phyloP scores from a whole-genome alignment of 2,113 vertebrate species.

The Indri indri region DNA sequence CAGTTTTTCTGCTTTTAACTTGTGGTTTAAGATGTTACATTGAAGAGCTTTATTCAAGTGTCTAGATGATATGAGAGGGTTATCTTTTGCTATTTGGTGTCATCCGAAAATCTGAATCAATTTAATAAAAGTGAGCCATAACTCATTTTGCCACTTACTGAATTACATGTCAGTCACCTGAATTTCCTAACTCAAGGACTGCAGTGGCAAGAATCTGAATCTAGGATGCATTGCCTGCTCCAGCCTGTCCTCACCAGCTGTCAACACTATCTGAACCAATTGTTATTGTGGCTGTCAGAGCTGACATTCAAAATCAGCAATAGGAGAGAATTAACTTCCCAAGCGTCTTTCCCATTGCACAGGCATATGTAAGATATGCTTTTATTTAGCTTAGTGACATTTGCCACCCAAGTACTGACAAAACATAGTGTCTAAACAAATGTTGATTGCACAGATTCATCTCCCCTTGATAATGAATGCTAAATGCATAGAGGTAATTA shows the following conservation, averaged over 20 bases:
- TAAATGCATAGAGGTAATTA: conserved; percentile 67
- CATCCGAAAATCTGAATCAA: conserved; percentile 54
- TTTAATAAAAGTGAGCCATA: conserved; percentile 50
- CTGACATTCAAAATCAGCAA: conserved; percentile 73
- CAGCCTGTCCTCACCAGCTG: conserved; percentile 72
- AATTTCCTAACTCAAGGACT: conserved; percentile 51
- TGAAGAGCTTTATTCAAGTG: conserved; percentile 60
- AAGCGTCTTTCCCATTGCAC: conserved; percentile 55
- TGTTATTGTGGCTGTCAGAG: conserved; percentile 74
- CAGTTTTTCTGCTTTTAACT: neutral
- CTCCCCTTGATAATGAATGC: conserved; percentile 62
- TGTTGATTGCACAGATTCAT: conserved; percentile 67
- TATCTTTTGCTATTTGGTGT: conserved; percentile 61
- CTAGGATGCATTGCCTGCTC: conserved; percentile 49
- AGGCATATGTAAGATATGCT: conserved; percentile 50
- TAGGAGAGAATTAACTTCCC: conserved; percentile 73
- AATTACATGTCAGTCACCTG: conserved; percentile 55
- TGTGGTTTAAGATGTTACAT: neutral
- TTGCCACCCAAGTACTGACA: conserved; percentile 61
- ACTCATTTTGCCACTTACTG: conserved; percentile 55
- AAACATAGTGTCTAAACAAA: conserved; percentile 72
- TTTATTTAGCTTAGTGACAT: conserved; percentile 72
- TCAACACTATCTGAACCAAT: conserved; percentile 73
- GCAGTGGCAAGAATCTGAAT: conserved; percentile 22
- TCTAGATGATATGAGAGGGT: conserved; percentile 58